These are phyloP conservation scores for Xanthorhoe designata DNA, from an alignment of 2,888 invertebrate genomes.

Conservation along the genomic window DNA sequence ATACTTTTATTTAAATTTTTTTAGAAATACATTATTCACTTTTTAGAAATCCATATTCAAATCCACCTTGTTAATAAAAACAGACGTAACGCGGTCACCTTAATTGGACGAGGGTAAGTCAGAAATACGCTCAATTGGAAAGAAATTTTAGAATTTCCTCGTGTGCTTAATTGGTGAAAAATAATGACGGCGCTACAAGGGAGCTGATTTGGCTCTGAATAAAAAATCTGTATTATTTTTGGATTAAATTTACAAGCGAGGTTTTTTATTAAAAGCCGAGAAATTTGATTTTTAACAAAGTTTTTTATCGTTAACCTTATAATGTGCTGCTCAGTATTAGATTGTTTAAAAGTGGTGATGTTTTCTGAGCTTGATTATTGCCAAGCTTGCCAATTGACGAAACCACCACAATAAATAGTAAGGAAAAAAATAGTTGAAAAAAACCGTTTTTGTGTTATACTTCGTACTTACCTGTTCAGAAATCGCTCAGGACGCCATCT, in stretches of 20 bases:
- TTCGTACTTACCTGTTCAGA: too few relatives aligned
- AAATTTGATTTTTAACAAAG: neutral
- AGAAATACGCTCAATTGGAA: slow-evolving; percentile 1
- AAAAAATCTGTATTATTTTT: neutral
- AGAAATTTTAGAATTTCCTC: slow-evolving; percentile 1
- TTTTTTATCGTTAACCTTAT: too few relatives aligned
- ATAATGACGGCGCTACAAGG: neutral
- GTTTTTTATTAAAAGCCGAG: neutral
- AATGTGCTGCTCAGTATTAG: too few relatives aligned
- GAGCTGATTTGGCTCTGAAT: neutral
- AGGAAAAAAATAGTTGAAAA: too few relatives aligned
- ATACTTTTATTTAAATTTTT: too few relatives aligned
- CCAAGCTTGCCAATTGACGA: too few relatives aligned
- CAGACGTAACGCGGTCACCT: neutral
- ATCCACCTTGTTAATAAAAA: neutral
- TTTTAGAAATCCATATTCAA: neutral
- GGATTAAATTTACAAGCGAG: too few relatives aligned
- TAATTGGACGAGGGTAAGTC: slow-evolving; percentile 3
- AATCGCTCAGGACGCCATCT: too few relatives aligned
- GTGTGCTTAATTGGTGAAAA: slow-evolving; percentile 4
- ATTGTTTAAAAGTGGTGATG: too few relatives aligned
- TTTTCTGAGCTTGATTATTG: too few relatives aligned
- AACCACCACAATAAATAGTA: too few relatives aligned
- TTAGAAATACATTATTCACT: neutral
- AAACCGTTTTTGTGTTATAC: too few relatives aligned